These are phyloP conservation scores for Syritta pipiens DNA, from an alignment of 2,888 invertebrate genomes.

Conservation along the genomic window DNA sequence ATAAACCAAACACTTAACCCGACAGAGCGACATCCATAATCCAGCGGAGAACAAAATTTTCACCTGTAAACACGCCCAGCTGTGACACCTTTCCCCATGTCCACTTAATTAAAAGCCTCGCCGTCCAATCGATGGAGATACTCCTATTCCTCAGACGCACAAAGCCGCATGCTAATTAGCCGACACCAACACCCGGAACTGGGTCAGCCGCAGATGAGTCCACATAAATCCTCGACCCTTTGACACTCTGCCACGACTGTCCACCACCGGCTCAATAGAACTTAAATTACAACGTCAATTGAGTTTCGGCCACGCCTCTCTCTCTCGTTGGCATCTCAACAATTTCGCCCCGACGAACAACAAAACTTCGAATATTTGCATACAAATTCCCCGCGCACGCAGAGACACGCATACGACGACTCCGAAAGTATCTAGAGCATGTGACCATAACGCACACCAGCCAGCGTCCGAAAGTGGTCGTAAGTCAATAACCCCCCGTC, in stretches of 20 bases:
- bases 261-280: constrained; percentile 19
- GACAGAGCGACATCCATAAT: neutral
- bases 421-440: constrained; percentile 29
- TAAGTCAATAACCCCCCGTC: constrained; percentile 55
- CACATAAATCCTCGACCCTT: constrained; percentile 32
- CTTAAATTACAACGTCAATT: neutral
- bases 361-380: constrained; percentile 23
- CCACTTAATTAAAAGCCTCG: constrained; percentile 39
- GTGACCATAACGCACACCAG: constrained; percentile 36
- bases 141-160: constrained; percentile 6
- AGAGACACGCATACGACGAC: constrained; percentile 4
- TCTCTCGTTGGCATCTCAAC: neutral
- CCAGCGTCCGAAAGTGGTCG: constrained; percentile 22
- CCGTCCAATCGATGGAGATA: constrained; percentile 6
- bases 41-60: neutral
- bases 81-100: constrained; percentile 15
- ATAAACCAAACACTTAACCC: constrained; percentile 2
- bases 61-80: constrained; percentile 1
- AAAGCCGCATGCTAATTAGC: constrained; percentile 45
- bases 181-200: constrained; percentile 9
- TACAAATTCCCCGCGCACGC: constrained; percentile 28
- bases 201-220: constrained; percentile 17
- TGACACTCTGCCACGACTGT: neutral
- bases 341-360: neutral
- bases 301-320: constrained; percentile 19